Evolutionary conservation across 2,888 invertebrate species (phyloP).

Genomic region (Margaritifera margaritifera): DNA sequence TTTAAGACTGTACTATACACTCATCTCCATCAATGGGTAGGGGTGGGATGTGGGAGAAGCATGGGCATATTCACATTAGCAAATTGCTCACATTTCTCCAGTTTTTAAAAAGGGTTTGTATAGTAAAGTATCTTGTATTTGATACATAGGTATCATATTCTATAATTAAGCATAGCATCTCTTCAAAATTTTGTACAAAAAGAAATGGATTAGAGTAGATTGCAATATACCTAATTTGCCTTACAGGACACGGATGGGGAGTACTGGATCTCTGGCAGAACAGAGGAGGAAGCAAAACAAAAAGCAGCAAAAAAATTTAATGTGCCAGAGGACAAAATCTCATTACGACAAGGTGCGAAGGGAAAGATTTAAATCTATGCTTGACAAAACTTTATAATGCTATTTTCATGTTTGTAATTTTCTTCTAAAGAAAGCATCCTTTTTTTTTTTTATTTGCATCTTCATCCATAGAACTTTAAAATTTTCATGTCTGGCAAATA

Average conservation of each 20-base stretch:
- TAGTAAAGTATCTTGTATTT: too few species aligned
- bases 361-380: neutral
- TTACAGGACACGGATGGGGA: constrained; percentile 70
- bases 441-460: neutral
- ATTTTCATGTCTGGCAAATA: too few species aligned
- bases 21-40: too few species aligned
- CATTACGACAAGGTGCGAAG: constrained; percentile 70
- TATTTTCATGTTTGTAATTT: neutral
- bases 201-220: too few species aligned
- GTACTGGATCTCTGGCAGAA: constrained; percentile 79
- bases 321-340: constrained; percentile 74
- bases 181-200: too few species aligned
- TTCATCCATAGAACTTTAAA: neutral
- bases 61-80: too few species aligned
- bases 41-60: too few species aligned
- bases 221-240: neutral
- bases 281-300: constrained; percentile 82
- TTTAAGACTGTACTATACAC: too few species aligned
- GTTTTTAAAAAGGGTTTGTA: too few species aligned
- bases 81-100: too few species aligned
- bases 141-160: too few species aligned
- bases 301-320: constrained; percentile 86
- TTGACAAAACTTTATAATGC: neutral
- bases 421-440: neutral
- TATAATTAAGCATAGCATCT: too few species aligned